Evolutionary conservation across 1,140 invertebrate genomes (phyloP), one percentile per base, ranked within the genome.

Genomic region (Drosophila lowei): DNA sequence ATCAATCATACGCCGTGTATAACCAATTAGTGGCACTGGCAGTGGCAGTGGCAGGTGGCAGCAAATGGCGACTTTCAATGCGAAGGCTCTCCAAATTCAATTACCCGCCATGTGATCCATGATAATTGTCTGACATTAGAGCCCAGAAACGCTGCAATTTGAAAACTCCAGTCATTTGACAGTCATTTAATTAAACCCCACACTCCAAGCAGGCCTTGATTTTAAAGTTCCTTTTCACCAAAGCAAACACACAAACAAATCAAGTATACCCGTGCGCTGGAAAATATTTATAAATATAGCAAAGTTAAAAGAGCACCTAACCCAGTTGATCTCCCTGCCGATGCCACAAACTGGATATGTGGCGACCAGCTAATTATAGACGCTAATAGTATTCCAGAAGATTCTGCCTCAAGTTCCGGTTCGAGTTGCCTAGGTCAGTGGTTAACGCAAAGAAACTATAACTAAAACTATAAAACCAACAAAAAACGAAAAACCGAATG

Each of bases 1-100:
- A 70, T 70, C 66, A 74, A 85, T 80, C 80, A 76, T 53, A 65
- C 60, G 57, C 54, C 47, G 64, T 60, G 63, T 58, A 64, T 46
- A 59, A 57, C 46, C 79, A 59, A 83, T 72, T 63, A 72, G 49
- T 52, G 64, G 42, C 46, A 15, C 23, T 42, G 34, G 23, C 28
- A 28, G 6, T 28, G 28, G 28, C 28, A 30, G 30, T 30, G 30
- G 30, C 61, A 78, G 74, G 42, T 75, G 72, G 70, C 43, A 43
- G 52, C 28, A 48, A 58, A 58, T 34, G 8, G 8, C 30, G 9
- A 34, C 59, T 43, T 8, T 61, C 47, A 50, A 49, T 16, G 48
- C 48, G 4, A 49, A 55, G 70, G 46, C 71, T 63, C 71, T 73
- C 42, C 58, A 63, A 46, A 47, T 52, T 54, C 41, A 73, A 58